Percentiles rank a stretch among this genome's conserved stretches.
phyloP scores from a whole-genome alignment of 2,797 vertebrate species.

The Melanotaenia parkinsoni region DNA sequence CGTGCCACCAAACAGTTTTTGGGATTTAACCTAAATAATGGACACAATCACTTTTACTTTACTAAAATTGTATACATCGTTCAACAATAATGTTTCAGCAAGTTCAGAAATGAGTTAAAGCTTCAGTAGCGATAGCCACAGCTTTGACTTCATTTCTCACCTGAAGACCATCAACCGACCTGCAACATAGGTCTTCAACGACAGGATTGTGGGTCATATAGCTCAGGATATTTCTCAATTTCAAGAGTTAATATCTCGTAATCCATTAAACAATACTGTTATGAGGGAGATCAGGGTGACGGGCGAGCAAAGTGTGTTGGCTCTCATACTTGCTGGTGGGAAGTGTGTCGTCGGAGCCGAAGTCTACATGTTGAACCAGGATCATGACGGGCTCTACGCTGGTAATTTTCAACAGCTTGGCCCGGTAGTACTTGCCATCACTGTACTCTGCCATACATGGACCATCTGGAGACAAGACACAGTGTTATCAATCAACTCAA shows the following conservation, averaged over 20 bases:
- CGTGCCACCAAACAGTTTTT: background rate
- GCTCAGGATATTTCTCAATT: no score
- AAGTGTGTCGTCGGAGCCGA: conserved; percentile 87
- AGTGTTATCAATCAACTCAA: background rate
- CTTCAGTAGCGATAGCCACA: no score
- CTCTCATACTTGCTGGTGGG: conserved; percentile 83
- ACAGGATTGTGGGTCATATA: no score
- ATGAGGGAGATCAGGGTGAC: no score
- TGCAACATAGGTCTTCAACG: no score
- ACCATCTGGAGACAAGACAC: conserved; percentile 74
- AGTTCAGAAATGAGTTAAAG: no score
- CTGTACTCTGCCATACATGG: conserved; percentile 91
- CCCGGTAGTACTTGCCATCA: conserved; percentile 90
- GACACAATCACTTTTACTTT: no score
- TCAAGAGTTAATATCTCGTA: no score
- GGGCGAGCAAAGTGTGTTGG: background rate
- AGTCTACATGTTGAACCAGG: conserved; percentile 92
- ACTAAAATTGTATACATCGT: no score
- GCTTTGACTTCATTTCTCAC: no score
- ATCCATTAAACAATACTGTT: no score
- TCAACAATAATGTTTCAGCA: background rate
- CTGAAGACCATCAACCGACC: no score
- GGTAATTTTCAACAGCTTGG: conserved; percentile 83
- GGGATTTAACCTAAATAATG: background rate
- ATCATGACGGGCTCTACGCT: conserved; percentile 82